Conservation (phyloP, 2,888 invertebrate genomes). For the Nomada flava region DNA sequence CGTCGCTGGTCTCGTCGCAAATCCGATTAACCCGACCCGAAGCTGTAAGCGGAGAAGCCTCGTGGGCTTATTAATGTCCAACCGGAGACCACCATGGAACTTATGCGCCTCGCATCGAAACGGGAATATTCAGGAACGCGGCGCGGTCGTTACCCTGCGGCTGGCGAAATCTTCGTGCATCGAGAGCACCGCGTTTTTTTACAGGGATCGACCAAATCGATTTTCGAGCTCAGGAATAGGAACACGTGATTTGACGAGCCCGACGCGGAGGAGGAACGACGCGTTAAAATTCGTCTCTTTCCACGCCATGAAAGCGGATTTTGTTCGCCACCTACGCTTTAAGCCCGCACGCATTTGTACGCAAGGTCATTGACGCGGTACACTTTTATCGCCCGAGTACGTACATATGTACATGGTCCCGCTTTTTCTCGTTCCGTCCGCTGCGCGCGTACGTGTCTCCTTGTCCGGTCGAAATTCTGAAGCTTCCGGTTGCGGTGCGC, state of each 20-base stretch:
- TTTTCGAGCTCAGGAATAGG: background rate
- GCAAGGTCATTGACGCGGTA: conserved; percentile 83
- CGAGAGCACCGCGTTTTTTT: no score
- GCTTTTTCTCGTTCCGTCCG: background rate
- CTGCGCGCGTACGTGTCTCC: conserved; percentile 44
- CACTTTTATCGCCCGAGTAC: conserved; percentile 78
- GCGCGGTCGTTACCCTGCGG: no score
- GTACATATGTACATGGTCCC: no score
- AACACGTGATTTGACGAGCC: conserved; percentile 36
- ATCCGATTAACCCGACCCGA: conserved; percentile 65
- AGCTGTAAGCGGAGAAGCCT: conserved; percentile 64
- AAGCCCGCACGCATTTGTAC: conserved; percentile 75
- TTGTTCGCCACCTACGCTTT: conserved; percentile 75
- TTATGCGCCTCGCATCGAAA: conserved; percentile 15
- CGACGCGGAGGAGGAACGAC: conserved; percentile 32
- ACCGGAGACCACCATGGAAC: conserved; percentile 40
- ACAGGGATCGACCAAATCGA: no score
- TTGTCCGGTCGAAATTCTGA: conserved; percentile 46
- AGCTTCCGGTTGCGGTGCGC: conserved; percentile 20
- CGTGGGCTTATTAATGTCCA: conserved; percentile 62
- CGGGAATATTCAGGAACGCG: conserved; percentile 3
- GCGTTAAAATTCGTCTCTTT: conserved; percentile 60
- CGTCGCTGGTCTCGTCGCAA: conserved; percentile 58
- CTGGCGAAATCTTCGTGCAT: no score
- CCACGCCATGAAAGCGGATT: conserved; percentile 53